phyloP scores from a whole-genome alignment of 1,140 invertebrate genomes.

The Aphaenogaster floridana region DNA sequence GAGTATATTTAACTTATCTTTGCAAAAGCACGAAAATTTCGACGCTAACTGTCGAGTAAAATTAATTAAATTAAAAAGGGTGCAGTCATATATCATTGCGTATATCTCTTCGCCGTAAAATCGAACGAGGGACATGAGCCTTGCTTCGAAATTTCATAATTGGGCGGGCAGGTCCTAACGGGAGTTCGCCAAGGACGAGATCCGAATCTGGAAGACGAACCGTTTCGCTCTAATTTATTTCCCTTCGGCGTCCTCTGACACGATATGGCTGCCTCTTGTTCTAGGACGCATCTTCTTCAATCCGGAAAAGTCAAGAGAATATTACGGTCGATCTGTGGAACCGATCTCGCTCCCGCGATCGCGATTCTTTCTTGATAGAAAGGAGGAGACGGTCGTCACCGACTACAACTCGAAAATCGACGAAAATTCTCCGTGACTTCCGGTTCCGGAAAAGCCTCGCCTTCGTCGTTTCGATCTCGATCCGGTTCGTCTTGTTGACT shows the following conservation, averaged over 20 bases:
- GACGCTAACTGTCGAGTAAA: neutral
- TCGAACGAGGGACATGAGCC: slow-evolving; percentile 35
- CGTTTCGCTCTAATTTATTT: slow-evolving; percentile 17
- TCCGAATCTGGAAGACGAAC: slow-evolving; percentile 27
- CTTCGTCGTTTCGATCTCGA: slow-evolving; percentile 31
- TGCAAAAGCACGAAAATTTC: neutral
- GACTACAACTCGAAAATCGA: slow-evolving; percentile 2
- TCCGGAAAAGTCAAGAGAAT: neutral
- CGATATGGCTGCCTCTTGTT: slow-evolving; percentile 77
- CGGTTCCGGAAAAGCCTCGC: slow-evolving; percentile 16
- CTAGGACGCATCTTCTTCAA: slow-evolving; percentile 53
- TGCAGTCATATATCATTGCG: slow-evolving; percentile 7
- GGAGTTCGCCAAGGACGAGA: slow-evolving; percentile 13
- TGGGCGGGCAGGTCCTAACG: neutral
- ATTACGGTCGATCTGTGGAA: neutral
- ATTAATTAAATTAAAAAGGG: slow-evolving; percentile 19
- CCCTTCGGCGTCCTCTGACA: slow-evolving; percentile 54
- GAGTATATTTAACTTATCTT: slow-evolving; percentile 9
- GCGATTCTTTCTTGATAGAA: neutral
- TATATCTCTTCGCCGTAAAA: slow-evolving; percentile 1
- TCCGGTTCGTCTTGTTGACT: slow-evolving; percentile 40
- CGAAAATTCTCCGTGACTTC: slow-evolving; percentile 33
- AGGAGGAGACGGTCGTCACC: neutral
- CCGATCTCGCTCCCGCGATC: neutral
- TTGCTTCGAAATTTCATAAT: slow-evolving; percentile 27